Evolutionary conservation across 2,797 vertebrate genomes (phyloP), one percentile per base, ranked within the genome.

Genomic region (Myripristis murdjan): DNA sequence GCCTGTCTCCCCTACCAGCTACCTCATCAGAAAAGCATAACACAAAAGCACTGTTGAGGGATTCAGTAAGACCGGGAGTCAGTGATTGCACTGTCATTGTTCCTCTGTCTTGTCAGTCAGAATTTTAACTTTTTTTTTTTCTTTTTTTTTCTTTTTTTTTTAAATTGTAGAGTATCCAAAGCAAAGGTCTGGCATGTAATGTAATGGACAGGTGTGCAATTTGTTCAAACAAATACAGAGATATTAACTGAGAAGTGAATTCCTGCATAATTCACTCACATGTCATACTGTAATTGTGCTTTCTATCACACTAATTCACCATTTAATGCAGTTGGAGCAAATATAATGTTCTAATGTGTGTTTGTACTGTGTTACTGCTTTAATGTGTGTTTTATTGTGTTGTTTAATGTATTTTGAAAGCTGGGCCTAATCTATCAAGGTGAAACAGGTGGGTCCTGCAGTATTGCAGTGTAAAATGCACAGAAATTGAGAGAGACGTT

Each of bases 41-140:
- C 15, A 67, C 44, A 74, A 64, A 71, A 48, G 39, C 69, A 81
- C 60, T 79, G 64, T 56, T 54, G 49, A 26, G 24, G 31, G 47
- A 60, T 35, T 48, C 35, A 58, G 41, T 54, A 55, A 58, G 43
- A 75, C 23, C 35, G 39, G 26, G 15, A 67, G 52, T 44, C n/a
- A 74, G 70, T 54, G 63, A 80, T 64, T 61, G 66, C 16, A 4
- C 33, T 62, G 55, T 52, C 67, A 63, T 26, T 71, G 37, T 69
- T 60, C 56, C 44, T 37, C 14, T 33, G 61, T 8, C 9, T 24
- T 46, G 56, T 33, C 37, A 70, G 28, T 63, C 15, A 15, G 44
- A 60, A n/a, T 67, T 28, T 23, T 6, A 0, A 18, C 16, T 6
- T 28, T 28, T 6, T 28, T 49, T 70, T 49, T 15, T 39, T 14